Conservation (phyloP, 2,888 invertebrate species). For the Drosophila ochracea region DNA sequence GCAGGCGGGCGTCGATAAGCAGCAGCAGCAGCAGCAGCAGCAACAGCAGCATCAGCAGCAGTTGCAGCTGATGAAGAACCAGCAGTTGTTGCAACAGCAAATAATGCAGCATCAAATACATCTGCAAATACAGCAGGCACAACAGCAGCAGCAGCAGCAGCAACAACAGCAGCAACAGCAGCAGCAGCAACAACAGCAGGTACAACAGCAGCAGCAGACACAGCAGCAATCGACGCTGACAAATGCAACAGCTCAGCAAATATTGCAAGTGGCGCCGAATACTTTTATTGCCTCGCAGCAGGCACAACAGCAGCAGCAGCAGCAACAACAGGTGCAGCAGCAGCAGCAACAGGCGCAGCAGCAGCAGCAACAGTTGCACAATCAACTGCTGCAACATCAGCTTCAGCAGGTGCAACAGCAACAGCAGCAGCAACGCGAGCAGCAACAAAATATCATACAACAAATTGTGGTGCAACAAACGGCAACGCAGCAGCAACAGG, state of each 20-base stretch:
- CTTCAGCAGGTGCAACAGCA: conserved; percentile 84
- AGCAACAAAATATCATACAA: conserved; percentile 57
- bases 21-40: conserved; percentile 75
- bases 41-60: conserved; percentile 80
- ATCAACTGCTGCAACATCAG: conserved; percentile 82
- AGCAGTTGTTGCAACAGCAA: conserved; percentile 76
- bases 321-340: conserved; percentile 75
- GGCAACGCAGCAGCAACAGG: conserved; percentile 71
- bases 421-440: conserved; percentile 83
- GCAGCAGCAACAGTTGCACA: conserved; percentile 77
- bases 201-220: conserved; percentile 85
- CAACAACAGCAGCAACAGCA: conserved; percentile 77
- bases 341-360: conserved; percentile 72
- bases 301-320: conserved; percentile 82
- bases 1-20: conserved; percentile 83
- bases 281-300: conserved; percentile 86
- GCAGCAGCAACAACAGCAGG: conserved; percentile 74
- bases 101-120: conserved; percentile 73
- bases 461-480: conserved; percentile 67
- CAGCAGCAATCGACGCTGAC: conserved; percentile 75
- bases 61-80: conserved; percentile 80
- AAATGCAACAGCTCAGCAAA: conserved; percentile 73
- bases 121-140: conserved; percentile 76
- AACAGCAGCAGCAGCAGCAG: conserved; percentile 83
- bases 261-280: conserved; percentile 83